Evolutionary conservation across 2,888 invertebrate species (phyloP), one percentile per base, ranked within the genome.

Genomic region (Erebia ligea): DNA sequence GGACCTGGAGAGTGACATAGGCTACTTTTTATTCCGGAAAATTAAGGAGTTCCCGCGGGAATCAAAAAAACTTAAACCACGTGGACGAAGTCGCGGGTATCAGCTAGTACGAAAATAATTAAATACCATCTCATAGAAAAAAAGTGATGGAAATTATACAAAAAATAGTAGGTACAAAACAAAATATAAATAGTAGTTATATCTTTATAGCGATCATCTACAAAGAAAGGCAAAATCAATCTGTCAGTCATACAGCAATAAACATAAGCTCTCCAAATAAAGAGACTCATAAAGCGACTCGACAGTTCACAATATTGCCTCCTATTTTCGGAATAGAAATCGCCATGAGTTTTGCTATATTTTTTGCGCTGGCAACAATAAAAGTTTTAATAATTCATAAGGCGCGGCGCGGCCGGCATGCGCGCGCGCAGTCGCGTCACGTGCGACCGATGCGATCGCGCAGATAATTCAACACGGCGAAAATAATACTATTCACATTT

Each of bases 321-420:
- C 67, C 90, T 91, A 90, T 90, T 90, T 88, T 87, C 87, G 78
- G 89, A 91, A 91, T 91, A 92, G 91, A 90, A 86, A 84, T 82
- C 83, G 82, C 78, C 80, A 76, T 79, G 80, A 78, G 81, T 85
- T 84, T 86, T 84, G 83, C 74, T 83, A 82, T 84, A 83, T 87
- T 90, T 90, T 91, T 90, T 87, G 84, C 83, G 79, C 77, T 78
- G 79, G 81, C 82, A 84, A 91, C 92, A 92, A 92, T 92, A 92
- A 90, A 90, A 87, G 85, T 85, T 85, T 91, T 84, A 91, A 92
- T 92, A 91, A 92, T 92, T 91, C 91, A 92, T 92, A 91, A 90
- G 90, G 75, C 80, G 77, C 81, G 79, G 74, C 71, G 77, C 75
- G 79, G 73, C 72, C 72, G 73, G 40, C 90, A 74, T 79, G 77